Percentiles rank a stretch among this genome's conserved stretches.
These are phyloP conservation scores for Acleris emargana DNA, from an alignment of 2,888 invertebrate species.

Conservation along the genomic window DNA sequence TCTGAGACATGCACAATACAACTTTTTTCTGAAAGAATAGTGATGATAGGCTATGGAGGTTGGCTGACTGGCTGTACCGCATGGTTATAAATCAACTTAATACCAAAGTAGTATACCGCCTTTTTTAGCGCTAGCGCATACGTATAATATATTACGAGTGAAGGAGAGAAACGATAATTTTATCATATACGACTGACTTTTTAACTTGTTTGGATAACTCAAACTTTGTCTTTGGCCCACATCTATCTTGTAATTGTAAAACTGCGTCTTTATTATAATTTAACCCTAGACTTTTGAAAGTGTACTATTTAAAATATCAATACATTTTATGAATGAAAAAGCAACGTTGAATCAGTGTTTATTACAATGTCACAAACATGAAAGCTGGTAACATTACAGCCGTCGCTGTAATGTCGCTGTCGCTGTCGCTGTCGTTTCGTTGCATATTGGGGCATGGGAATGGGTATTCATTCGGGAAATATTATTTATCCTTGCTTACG, in stretches of 20 bases:
- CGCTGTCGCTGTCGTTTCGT: slow-evolving; percentile 46
- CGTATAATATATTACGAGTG: background rate
- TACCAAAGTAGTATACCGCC: slow-evolving; percentile 1
- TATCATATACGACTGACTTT: background rate
- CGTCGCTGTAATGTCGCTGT: slow-evolving; percentile 45
- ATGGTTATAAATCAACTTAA: slow-evolving; percentile 30
- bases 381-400: slow-evolving; percentile 39
- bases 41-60: slow-evolving; percentile 27
- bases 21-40: slow-evolving; percentile 42
- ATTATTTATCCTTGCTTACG: slow-evolving; percentile 26
- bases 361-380: too few species aligned
- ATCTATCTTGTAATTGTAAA: background rate
- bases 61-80: slow-evolving; percentile 21
- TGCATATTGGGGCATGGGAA: slow-evolving; percentile 52
- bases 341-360: too few species aligned
- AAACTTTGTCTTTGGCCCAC: background rate
- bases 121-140: slow-evolving; percentile 2
- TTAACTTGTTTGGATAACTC: background rate
- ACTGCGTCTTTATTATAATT: background rate
- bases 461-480: slow-evolving; percentile 39
- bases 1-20: slow-evolving; percentile 64
- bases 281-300: background rate
- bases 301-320: too few species aligned
- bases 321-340: too few species aligned
- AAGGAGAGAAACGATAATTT: slow-evolving; percentile 9